Percentiles rank a stretch among this genome's conserved stretches.
phyloP scores from a whole-genome alignment of 2,888 invertebrate species.

The Drosophila niveifrons region DNA sequence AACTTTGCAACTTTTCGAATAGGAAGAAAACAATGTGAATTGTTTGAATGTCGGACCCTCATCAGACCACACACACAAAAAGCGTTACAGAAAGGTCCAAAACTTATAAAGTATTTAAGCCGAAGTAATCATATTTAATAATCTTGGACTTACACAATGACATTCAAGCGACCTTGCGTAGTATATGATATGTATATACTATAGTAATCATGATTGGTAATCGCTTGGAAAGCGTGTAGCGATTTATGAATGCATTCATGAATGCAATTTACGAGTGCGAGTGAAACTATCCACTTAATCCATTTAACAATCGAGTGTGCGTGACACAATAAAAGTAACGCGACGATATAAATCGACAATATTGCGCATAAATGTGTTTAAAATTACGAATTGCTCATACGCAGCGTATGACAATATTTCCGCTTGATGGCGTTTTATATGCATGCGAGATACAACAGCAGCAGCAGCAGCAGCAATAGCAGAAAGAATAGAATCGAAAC shows the following conservation, averaged over 20 bases:
- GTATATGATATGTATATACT: background rate
- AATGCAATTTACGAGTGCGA: conserved; percentile 35
- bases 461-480: background rate
- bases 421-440: conserved; percentile 67
- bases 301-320: conserved; percentile 44
- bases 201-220: conserved; percentile 19
- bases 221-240: background rate
- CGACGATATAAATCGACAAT: conserved; percentile 68
- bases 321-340: conserved; percentile 37
- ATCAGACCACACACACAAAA: conserved; percentile 1
- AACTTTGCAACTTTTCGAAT: conserved; percentile 55
- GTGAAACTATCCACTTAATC: conserved; percentile 32
- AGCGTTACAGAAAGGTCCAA: background rate
- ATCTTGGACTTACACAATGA: conserved; percentile 8
- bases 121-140: conserved; percentile 11
- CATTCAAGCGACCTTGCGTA: conserved; percentile 8
- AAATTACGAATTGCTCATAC: conserved; percentile 81
- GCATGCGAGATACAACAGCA: conserved; percentile 14
- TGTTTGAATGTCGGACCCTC: conserved; percentile 12
- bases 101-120: conserved; percentile 10
- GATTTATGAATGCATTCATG: conserved; percentile 21
- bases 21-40: background rate
- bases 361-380: conserved; percentile 77
- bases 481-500: conserved; percentile 15
- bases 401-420: conserved; percentile 78